Conservation (phyloP, 2,113 vertebrate species). For the Anolis carolinensis region DNA sequence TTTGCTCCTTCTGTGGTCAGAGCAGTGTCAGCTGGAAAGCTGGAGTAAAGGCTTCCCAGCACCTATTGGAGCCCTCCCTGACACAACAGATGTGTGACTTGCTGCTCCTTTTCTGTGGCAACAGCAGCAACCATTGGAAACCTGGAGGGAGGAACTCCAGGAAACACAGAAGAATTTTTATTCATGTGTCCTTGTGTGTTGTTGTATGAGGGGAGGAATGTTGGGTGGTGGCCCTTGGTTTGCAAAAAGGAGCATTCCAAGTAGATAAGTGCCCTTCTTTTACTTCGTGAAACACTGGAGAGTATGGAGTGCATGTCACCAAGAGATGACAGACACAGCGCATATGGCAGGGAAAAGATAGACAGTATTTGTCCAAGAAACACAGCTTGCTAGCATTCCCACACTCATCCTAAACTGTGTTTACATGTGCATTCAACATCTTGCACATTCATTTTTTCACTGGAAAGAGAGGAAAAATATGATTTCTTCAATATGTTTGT, state of each 20-base stretch:
- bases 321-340: slow-evolving; percentile 63
- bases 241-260: not conserved
- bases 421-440: slow-evolving; percentile 51
- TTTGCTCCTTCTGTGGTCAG: no score
- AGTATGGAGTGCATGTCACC: slow-evolving; percentile 49
- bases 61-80: no score
- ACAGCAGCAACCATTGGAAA: no score
- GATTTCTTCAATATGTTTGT: slow-evolving; percentile 39
- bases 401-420: slow-evolving; percentile 58
- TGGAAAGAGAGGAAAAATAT: slow-evolving; percentile 46
- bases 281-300: not conserved
- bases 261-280: not conserved
- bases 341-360: slow-evolving; percentile 66
- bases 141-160: no score
- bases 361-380: slow-evolving; percentile 64
- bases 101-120: no score
- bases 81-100: no score
- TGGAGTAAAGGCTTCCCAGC: no score
- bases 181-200: not conserved
- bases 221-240: not conserved
- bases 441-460: slow-evolving; percentile 31
- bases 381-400: slow-evolving; percentile 66
- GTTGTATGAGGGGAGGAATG: no score
- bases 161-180: not conserved
- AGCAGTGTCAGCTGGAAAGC: no score